Percentiles rank a stretch among this genome's conserved stretches.
Conservation (phyloP, 2,888 invertebrate genomes). For the Ochropleura leucogaster region DNA sequence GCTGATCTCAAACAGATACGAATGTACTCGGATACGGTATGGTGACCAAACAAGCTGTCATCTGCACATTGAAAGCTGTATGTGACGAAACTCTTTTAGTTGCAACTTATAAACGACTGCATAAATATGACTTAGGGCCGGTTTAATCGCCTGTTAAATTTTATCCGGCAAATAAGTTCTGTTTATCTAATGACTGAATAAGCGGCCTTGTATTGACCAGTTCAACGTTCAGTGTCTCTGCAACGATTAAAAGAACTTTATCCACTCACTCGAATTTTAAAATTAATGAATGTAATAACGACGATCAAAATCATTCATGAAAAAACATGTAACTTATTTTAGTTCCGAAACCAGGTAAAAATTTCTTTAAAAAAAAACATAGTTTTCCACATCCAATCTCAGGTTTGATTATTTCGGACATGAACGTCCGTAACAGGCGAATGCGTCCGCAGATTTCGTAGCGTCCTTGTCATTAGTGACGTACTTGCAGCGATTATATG, state of each 20-base stretch:
- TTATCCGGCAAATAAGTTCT: no score
- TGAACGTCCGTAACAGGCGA: constrained; percentile 65
- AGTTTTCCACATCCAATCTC: constrained; percentile 42
- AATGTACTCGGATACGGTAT: constrained; percentile 75
- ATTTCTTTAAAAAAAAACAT: background rate
- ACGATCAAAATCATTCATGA: background rate
- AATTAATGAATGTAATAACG: background rate
- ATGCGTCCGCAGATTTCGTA: constrained; percentile 70
- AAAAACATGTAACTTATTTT: no score
- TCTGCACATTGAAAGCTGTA: constrained; percentile 44
- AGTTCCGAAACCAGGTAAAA: background rate
- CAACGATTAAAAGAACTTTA: background rate
- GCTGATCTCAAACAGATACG: constrained; percentile 79
- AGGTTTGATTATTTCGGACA: constrained; percentile 36
- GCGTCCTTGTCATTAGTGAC: constrained; percentile 77
- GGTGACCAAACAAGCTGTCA: constrained; percentile 54
- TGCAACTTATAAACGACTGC: constrained; percentile 1
- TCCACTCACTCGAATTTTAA: constrained; percentile 3
- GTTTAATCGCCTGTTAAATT: no score
- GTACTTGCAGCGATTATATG: constrained; percentile 73
- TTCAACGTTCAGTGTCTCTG: constrained; percentile 14
- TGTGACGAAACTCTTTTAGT: constrained; percentile 39
- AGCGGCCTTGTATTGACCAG: background rate
- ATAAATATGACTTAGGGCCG: constrained; percentile 17
- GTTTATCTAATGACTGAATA: no score